Percentiles rank a stretch among this genome's conserved stretches.
Conservation (phyloP, 2,888 invertebrate genomes). For the Blastobasis lacticolella region DNA sequence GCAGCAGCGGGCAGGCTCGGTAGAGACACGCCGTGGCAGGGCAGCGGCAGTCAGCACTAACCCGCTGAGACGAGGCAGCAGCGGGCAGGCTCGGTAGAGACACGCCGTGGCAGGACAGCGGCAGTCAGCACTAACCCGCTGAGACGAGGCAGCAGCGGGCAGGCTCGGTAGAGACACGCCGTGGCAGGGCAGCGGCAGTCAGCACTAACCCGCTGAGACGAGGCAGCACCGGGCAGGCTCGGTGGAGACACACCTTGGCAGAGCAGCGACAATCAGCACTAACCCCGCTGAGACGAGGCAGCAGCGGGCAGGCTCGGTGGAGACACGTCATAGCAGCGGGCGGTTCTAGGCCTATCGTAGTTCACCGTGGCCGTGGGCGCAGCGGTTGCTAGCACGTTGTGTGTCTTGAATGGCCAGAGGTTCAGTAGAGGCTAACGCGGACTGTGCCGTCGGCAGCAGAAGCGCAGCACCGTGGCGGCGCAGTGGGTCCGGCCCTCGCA, state of each 20-base stretch:
- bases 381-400: no score
- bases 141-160: not conserved
- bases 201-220: not conserved
- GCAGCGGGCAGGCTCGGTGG: not conserved
- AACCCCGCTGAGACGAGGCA: not conserved
- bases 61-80: not conserved
- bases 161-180: not conserved
- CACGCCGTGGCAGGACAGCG: not conserved
- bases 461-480: not conserved
- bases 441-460: not conserved
- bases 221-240: constrained; percentile 1
- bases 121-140: not conserved
- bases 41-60: not conserved
- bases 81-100: not conserved
- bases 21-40: not conserved
- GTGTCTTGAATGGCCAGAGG: not conserved
- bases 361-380: not conserved
- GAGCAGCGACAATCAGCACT: constrained; percentile 3
- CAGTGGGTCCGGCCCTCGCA: not conserved
- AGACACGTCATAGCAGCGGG: not conserved
- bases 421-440: not conserved
- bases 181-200: not conserved
- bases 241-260: constrained; percentile 1
- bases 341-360: not conserved
- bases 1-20: not conserved